Evolutionary conservation across 2,888 invertebrate species (phyloP).

Genomic region (Periphyllus acericola): DNA sequence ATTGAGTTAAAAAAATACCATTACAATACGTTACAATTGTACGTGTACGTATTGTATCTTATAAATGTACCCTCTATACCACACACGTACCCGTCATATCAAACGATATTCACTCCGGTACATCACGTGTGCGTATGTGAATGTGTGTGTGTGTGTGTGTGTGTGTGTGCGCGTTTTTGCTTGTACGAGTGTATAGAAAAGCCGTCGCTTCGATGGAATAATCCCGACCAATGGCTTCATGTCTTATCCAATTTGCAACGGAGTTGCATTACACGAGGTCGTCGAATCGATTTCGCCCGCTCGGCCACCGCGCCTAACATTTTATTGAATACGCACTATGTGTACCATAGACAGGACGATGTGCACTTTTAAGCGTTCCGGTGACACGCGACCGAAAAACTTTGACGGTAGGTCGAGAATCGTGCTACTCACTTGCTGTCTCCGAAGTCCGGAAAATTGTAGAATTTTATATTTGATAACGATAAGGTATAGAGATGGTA

Average conservation of each 20-base stretch:
- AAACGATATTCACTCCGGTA: not conserved
- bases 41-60: not conserved
- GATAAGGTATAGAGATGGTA: too few relatives aligned
- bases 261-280: slow-evolving; percentile 26
- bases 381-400: not conserved
- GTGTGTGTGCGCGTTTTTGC: not conserved
- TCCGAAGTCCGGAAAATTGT: too few relatives aligned
- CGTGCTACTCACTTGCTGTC: too few relatives aligned
- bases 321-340: not conserved
- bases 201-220: not conserved
- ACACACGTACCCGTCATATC: not conserved
- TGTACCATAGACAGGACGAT: not conserved
- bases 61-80: too few relatives aligned
- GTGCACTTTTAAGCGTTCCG: slow-evolving; percentile 29
- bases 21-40: too few relatives aligned
- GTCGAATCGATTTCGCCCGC: slow-evolving; percentile 13
- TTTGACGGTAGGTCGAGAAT: too few relatives aligned
- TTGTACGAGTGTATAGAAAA: not conserved
- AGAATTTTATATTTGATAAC: too few relatives aligned
- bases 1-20: too few relatives aligned
- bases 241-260: slow-evolving; percentile 45
- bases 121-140: too few relatives aligned
- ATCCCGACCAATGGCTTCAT: slow-evolving; percentile 44
- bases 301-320: not conserved
- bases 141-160: too few relatives aligned